Evolutionary conservation across 2,797 vertebrate species (phyloP), one percentile per base, ranked within the genome.

Genomic region (Aulostomus chinensis): DNA sequence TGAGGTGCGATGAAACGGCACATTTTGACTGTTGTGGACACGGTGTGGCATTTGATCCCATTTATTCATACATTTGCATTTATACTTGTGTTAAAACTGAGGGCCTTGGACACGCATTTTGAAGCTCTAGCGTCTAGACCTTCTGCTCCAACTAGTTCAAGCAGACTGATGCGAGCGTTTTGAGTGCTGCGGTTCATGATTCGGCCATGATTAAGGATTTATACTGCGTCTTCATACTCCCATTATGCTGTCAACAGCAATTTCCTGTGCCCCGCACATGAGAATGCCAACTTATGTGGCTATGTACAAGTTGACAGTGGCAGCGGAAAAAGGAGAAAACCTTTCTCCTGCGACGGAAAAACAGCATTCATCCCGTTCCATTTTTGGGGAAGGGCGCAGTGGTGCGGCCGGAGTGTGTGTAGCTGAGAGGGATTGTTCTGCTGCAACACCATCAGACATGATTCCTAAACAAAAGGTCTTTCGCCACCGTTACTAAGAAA

Each of bases 311-410:
- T 82, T 76, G 75, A 85, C 79, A 82, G 83, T 65, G 75, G 70
- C 73, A 85, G 82, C 73, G 68, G 77, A 88, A 89, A 6, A 88
- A 86, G 85, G 74, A 80, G 81, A 86, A n/a, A 83, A 75, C 68
- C 29, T 58, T 74, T 87, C 77, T 86, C 70, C 74, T 84, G 80
- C 88, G 85, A 87, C 77, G 75, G 76, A 73, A 86, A 84, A 85
- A 87, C 80, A 84, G 76, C 85, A 86, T 80, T 78, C 80, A 86
- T 82, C 76, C n/a, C 86, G 84, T 85, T 88, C 80, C 84, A 86
- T 85, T 84, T 84, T 76, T 80, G 76, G 82, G 80, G 76, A 80
- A 73, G 60, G 66, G 62, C 60, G 80, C 76, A 40, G 33, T 21
- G 34, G 71, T 65, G 33, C 42, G 56, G 59, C 74, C 66, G 67